These are phyloP conservation scores for Emberiza fucata DNA, from an alignment of 2,113 vertebrate species.

Conservation along the genomic window DNA sequence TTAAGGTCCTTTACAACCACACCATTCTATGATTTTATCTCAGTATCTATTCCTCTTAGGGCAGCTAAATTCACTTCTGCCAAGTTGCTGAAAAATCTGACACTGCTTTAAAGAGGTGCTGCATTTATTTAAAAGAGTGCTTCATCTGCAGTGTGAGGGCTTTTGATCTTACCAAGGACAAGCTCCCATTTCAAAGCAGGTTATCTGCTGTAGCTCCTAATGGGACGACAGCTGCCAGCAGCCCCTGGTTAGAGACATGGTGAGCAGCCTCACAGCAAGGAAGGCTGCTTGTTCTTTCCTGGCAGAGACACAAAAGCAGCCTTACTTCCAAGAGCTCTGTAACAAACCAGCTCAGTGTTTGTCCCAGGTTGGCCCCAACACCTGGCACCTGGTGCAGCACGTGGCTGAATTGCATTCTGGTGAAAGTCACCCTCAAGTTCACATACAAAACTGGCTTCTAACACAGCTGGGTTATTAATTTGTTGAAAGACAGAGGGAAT, in stretches of 20 bases:
- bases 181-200: background rate
- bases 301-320: background rate
- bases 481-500: slow-evolving; percentile 55
- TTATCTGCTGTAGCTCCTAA: background rate
- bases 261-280: background rate
- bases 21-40: background rate
- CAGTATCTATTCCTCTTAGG: background rate
- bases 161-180: background rate
- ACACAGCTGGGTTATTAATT: slow-evolving; percentile 39
- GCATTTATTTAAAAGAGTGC: background rate
- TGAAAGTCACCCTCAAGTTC: slow-evolving; percentile 42
- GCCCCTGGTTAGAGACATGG: background rate
- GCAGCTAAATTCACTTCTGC: background rate
- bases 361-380: background rate
- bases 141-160: background rate
- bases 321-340: background rate
- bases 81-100: background rate
- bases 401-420: background rate
- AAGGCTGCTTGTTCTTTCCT: background rate
- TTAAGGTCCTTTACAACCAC: background rate
- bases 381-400: background rate
- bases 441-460: slow-evolving; percentile 10
- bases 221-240: background rate
- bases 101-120: background rate
- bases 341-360: slow-evolving; percentile 20